These are phyloP conservation scores for Scarus forsteni DNA, from an alignment of 2,797 vertebrate species.

Conservation along the genomic window DNA sequence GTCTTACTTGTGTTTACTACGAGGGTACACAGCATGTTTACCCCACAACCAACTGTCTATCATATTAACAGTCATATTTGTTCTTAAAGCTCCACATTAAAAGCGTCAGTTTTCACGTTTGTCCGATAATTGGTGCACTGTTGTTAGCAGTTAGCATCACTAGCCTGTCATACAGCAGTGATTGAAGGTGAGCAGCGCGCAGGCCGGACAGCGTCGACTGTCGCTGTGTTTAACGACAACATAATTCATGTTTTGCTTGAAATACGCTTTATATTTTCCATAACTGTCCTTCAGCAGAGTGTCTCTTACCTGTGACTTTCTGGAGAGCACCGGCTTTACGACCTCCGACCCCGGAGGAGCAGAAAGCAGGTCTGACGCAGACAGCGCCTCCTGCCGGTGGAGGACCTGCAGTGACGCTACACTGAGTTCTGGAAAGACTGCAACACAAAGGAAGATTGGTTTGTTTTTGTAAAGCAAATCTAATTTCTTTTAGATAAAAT, in stretches of 20 bases:
- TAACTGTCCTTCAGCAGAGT: conserved; percentile 10
- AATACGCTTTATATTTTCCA: too few relatives aligned
- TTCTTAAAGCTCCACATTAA: too few relatives aligned
- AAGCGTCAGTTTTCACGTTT: rapidly evolving
- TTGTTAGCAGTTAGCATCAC: conserved; percentile 18
- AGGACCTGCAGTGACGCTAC: conserved; percentile 47
- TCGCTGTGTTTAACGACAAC: rapidly evolving
- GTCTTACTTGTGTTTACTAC: too few relatives aligned
- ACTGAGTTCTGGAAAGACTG: too few relatives aligned
- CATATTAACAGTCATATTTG: too few relatives aligned
- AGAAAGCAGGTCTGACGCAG: not conserved
- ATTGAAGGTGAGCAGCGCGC: conserved; percentile 26
- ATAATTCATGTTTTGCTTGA: not conserved
- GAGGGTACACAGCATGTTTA: too few relatives aligned
- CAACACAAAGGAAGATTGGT: too few relatives aligned
- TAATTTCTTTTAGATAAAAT: too few relatives aligned
- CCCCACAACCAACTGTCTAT: too few relatives aligned
- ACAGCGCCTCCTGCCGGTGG: conserved; percentile 56
- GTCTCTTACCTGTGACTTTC: conserved; percentile 3
- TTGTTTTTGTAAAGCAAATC: too few relatives aligned
- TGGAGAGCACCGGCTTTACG: not conserved
- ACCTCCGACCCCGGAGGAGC: conserved; percentile 13
- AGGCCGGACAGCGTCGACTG: too few relatives aligned
- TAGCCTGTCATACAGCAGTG: not conserved
- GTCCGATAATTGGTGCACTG: conserved; percentile 20